phyloP scores from a whole-genome alignment of 1,140 invertebrate genomes.

The Meteorus sp. region DNA sequence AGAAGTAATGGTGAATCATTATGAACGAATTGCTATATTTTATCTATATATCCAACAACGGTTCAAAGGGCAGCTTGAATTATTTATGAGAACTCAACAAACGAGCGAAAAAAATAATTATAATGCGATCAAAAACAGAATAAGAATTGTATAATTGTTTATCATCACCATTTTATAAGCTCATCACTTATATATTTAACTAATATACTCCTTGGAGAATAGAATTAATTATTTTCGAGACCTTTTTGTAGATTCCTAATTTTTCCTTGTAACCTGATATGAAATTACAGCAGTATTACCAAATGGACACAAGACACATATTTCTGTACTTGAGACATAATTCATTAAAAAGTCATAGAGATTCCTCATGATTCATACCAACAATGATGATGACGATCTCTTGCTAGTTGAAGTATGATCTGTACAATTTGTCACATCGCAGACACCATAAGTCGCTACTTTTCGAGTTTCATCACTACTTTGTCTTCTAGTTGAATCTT shows the following conservation, averaged over 20 bases:
- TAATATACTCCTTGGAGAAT: not conserved
- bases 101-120: too few relatives aligned
- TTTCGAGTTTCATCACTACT: constrained; percentile 12
- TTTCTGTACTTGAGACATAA: not conserved
- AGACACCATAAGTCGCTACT: constrained; percentile 16
- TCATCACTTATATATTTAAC: not conserved
- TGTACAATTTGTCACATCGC: constrained; percentile 14
- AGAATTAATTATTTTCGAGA: not conserved
- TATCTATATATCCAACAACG: too few relatives aligned
- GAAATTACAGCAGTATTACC: constrained; percentile 18
- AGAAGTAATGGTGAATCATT: too few relatives aligned
- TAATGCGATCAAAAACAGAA: too few relatives aligned
- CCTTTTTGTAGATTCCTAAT: constrained; percentile 9
- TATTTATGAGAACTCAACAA: too few relatives aligned
- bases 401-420: constrained; percentile 25
- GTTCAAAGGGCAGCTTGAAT: too few relatives aligned
- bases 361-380: constrained; percentile 20
- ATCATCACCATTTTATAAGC: too few relatives aligned
- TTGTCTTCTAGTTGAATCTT: not conserved
- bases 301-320: not conserved
- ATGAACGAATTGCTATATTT: too few relatives aligned
- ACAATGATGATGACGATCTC: constrained; percentile 33
- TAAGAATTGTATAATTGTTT: too few relatives aligned
- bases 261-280: constrained; percentile 32
- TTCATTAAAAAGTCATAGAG: not conserved